Evolutionary conservation across 2,888 invertebrate genomes (phyloP).

Genomic region (Mycalesis mineus): DNA sequence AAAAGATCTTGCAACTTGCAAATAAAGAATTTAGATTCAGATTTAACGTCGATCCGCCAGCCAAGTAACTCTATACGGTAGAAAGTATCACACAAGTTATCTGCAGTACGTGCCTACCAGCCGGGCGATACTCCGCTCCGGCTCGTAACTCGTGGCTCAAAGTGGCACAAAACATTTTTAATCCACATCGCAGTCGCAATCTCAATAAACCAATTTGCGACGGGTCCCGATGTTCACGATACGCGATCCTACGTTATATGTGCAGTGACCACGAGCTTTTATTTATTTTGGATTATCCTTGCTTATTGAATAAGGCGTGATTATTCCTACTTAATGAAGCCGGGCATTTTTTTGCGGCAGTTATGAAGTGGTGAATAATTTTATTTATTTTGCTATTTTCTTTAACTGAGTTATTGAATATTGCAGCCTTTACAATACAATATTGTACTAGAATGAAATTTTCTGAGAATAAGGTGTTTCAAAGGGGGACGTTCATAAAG

Average conservation of each 20-base stretch:
- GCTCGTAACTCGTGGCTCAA: conserved; percentile 14
- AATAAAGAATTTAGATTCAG: not conserved
- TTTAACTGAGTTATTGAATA: no score
- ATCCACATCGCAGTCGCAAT: conserved; percentile 52
- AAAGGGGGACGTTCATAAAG: no score
- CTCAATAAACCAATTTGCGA: conserved; percentile 72
- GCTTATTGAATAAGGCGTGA: no score
- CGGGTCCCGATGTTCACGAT: conserved; percentile 42
- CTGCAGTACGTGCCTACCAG: conserved; percentile 11
- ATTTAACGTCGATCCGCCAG: not conserved
- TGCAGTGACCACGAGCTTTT: not conserved
- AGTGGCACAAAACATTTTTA: conserved; percentile 38
- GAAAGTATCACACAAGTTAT: conserved; percentile 10
- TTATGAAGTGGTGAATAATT: no score
- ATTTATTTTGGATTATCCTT: not conserved
- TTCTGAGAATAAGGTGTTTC: no score
- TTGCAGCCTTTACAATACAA: no score
- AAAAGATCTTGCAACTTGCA: not conserved
- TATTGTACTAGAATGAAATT: no score
- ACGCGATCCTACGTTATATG: conserved; percentile 45
- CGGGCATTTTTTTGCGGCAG: no score
- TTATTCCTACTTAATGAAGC: not conserved
- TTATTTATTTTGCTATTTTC: no score
- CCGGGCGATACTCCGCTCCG: not conserved
- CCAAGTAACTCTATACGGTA: conserved; percentile 4